These are phyloP conservation scores for Diadumene lineata DNA, from an alignment of 92 coral and sea anemone species.

Conservation along the genomic window DNA sequence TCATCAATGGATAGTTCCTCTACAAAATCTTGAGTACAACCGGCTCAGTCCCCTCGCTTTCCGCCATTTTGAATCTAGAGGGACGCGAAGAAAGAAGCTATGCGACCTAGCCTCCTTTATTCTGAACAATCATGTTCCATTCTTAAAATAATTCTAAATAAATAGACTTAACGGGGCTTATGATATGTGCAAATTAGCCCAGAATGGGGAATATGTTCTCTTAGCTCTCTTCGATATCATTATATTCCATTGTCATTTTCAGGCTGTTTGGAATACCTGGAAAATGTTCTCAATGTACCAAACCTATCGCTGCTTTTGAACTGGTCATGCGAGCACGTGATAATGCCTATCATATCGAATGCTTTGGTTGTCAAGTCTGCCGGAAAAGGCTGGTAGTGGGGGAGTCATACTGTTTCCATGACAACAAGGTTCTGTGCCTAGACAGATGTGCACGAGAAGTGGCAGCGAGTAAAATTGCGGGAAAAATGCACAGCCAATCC, in stretches of 20 bases:
- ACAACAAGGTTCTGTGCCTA: constrained; percentile 84
- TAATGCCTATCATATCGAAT: constrained; percentile 87
- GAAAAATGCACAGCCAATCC: not conserved
- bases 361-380: constrained; percentile 83
- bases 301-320: constrained; percentile 86
- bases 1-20: no score
- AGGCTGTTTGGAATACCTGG: constrained; percentile 88
- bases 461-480: constrained; percentile 14
- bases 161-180: no score
- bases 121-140: no score
- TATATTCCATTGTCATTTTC: constrained; percentile 11
- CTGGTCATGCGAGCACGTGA: constrained; percentile 83
- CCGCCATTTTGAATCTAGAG: no score
- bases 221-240: not conserved
- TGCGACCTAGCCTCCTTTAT: no score
- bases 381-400: constrained; percentile 85
- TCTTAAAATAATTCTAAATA: no score
- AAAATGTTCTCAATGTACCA: constrained; percentile 72
- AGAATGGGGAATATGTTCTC: no score
- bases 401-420: constrained; percentile 73
- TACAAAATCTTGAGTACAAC: no score
- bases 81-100: no score
- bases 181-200: no score
- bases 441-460: constrained; percentile 75
- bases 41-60: no score